These are phyloP conservation scores for Sminthopsis crassicaudata DNA, from an alignment of 2,113 vertebrate species.

Conservation along the genomic window DNA sequence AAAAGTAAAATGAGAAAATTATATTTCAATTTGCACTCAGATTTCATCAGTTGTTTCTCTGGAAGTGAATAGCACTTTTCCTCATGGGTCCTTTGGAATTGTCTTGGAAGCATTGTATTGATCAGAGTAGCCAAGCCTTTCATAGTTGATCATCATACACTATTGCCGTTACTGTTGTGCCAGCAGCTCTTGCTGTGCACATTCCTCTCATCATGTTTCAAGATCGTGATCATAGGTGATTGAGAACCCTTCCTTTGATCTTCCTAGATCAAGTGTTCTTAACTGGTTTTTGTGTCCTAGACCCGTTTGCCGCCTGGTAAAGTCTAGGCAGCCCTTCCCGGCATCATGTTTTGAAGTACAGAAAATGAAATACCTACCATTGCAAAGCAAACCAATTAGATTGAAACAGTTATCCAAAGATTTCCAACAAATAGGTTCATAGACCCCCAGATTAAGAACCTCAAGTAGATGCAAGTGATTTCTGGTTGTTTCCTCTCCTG, in stretches of 20 bases:
- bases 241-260: background rate
- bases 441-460: background rate
- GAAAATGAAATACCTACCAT: background rate
- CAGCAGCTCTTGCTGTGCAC: background rate
- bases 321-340: background rate
- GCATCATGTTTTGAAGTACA: background rate
- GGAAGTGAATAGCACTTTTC: background rate
- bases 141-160: background rate
- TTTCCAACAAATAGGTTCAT: background rate
- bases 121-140: background rate
- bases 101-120: background rate
- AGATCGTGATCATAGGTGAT: background rate
- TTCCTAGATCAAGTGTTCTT: background rate
- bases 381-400: background rate
- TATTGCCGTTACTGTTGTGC: background rate
- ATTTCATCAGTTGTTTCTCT: background rate
- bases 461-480: background rate
- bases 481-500: background rate
- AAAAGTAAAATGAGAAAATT: background rate
- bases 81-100: background rate
- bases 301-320: background rate
- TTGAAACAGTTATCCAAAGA: background rate
- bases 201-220: background rate
- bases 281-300: background rate
- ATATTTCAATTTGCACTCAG: background rate